Conservation (phyloP, 2,888 invertebrate genomes). For the Dorcus hopei region DNA sequence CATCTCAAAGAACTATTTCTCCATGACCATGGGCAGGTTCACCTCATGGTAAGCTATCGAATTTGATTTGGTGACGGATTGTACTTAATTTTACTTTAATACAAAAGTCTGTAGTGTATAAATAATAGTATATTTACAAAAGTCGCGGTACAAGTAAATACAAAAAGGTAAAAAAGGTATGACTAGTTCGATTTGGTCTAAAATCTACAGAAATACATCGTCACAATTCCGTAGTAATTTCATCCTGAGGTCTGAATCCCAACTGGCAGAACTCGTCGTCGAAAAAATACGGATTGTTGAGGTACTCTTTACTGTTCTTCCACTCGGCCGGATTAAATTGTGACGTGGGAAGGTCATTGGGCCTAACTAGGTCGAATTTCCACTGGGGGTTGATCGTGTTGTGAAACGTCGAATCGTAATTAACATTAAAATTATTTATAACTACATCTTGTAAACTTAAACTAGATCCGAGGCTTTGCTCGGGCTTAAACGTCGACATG, state of each 20-base stretch:
- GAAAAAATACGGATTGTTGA: conserved; percentile 61
- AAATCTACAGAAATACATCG: conserved; percentile 7
- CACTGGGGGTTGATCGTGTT: conserved; percentile 52
- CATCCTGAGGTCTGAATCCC: conserved; percentile 83
- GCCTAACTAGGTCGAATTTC: conserved; percentile 55
- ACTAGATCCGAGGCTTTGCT: conserved; percentile 43
- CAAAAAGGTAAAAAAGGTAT: conserved; percentile 18
- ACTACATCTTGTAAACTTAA: conserved; percentile 44
- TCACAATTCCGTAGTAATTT: conserved; percentile 82
- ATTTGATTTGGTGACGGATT: no score
- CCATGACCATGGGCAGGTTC: neutral
- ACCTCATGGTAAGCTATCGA: neutral
- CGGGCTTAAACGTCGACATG: conserved; percentile 49
- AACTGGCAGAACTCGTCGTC: conserved; percentile 81
- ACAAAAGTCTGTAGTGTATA: conserved; percentile 1
- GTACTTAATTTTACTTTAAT: no score
- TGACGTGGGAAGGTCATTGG: conserved; percentile 48
- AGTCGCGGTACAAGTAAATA: conserved; percentile 11
- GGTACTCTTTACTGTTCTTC: conserved; percentile 47
- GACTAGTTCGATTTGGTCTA: conserved; percentile 26
- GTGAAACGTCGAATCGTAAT: conserved; percentile 40
- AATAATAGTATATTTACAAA: conserved; percentile 18
- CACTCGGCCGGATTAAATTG: conserved; percentile 52
- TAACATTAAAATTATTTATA: conserved; percentile 42
- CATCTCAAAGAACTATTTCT: neutral